A percentile compares a stretch with the other conserved stretches of the same genome.
Evolutionary conservation across 1,140 invertebrate species (phyloP).

Genomic region (Samia ricini): DNA sequence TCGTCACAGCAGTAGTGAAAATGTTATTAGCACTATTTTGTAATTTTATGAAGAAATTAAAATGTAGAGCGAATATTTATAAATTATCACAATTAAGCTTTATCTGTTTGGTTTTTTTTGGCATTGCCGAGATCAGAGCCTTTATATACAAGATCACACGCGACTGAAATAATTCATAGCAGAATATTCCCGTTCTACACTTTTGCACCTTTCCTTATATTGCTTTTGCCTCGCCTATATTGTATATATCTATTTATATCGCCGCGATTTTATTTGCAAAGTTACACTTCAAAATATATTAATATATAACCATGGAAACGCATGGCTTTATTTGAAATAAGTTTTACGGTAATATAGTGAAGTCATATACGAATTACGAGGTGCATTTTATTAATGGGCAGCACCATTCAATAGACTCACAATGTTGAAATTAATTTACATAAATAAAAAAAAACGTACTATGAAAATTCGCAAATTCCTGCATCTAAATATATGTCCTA

Average conservation of each 20-base stretch:
- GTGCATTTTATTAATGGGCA: conserved; percentile 63
- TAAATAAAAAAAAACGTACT: conserved; percentile 19
- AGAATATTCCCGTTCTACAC: conserved; percentile 36
- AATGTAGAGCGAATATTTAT: not conserved
- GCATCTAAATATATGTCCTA: conserved; percentile 7
- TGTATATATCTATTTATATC: too few relatives aligned
- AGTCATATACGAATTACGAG: conserved; percentile 36
- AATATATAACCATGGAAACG: conserved; percentile 59
- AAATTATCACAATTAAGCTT: conserved; percentile 39
- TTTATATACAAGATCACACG: conserved; percentile 30
- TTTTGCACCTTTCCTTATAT: conserved; percentile 73
- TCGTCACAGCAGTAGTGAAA: not conserved
- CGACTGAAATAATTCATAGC: conserved; percentile 36
- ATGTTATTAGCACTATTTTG: too few relatives aligned
- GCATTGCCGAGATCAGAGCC: conserved; percentile 69
- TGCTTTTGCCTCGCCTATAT: conserved; percentile 68
- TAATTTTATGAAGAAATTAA: not conserved
- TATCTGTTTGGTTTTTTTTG: conserved; percentile 79
- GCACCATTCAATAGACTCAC: conserved; percentile 73
- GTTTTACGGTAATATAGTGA: conserved; percentile 25
- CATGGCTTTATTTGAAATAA: conserved; percentile 64
- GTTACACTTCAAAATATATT: conserved; percentile 35
- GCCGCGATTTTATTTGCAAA: conserved; percentile 34
- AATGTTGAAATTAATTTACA: conserved; percentile 57
- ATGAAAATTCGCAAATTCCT: conserved; percentile 46